Conservation (phyloP, 2,888 invertebrate genomes). For the Tachina fera region DNA sequence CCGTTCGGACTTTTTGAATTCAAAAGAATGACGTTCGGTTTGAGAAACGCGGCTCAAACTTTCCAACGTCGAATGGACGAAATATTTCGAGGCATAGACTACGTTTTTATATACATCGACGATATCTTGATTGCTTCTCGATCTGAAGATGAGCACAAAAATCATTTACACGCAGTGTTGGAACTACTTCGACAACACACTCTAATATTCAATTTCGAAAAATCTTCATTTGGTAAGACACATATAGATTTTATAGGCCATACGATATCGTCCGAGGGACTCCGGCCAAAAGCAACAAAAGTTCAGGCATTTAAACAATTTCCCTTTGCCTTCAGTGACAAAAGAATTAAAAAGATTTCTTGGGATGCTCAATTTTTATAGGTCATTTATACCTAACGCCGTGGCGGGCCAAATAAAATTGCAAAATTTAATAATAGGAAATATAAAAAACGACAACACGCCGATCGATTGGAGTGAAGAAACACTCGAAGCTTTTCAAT, state of each 20-base stretch:
- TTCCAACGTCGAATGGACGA: constrained; percentile 73
- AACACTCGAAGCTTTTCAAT: constrained; percentile 54
- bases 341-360: constrained; percentile 70
- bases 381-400: constrained; percentile 65
- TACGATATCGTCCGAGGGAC: constrained; percentile 53
- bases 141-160: constrained; percentile 63
- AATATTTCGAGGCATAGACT: too few relatives aligned
- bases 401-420: constrained; percentile 36
- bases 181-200: constrained; percentile 57
- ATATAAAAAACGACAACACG: constrained; percentile 66
- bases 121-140: constrained; percentile 7
- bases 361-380: constrained; percentile 72
- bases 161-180: constrained; percentile 72
- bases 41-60: constrained; percentile 78
- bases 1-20: constrained; percentile 79
- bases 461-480: constrained; percentile 55
- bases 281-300: constrained; percentile 57
- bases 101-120: constrained; percentile 71
- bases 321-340: constrained; percentile 25
- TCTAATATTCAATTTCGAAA: constrained; percentile 51
- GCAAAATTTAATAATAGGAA: constrained; percentile 47
- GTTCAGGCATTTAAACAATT: constrained; percentile 47
- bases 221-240: constrained; percentile 54
- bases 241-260: constrained; percentile 53
- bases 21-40: constrained; percentile 77